phyloP scores from a whole-genome alignment of 2,113 vertebrate genomes.

The Origma solitaria region DNA sequence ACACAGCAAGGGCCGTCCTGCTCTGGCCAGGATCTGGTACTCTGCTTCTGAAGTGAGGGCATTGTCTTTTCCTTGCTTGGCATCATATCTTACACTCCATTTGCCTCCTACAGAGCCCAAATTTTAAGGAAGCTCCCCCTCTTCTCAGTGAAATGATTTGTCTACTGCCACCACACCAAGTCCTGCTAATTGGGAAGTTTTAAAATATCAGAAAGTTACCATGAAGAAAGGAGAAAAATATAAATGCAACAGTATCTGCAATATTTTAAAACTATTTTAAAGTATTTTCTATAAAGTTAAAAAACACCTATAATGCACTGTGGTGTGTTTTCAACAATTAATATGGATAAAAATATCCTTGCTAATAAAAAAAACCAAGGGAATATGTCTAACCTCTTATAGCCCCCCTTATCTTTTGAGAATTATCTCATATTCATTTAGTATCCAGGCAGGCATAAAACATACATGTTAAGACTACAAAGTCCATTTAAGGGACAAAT shows the following conservation, averaged over 20 bases:
- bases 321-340: background rate
- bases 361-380: background rate
- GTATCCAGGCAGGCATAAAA: background rate
- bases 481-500: background rate
- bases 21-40: background rate
- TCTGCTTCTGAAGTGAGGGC: background rate
- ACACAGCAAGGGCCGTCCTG: background rate
- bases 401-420: background rate
- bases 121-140: background rate
- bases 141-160: background rate
- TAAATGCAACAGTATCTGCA: rapidly evolving
- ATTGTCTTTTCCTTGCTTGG: too few relatives aligned
- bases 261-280: background rate
- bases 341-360: background rate
- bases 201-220: background rate
- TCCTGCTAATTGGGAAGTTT: background rate
- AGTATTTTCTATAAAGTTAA: background rate
- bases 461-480: background rate
- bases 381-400: background rate
- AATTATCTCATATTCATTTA: background rate
- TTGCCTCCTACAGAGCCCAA: background rate
- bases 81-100: rapidly evolving
- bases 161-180: background rate
- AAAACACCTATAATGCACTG: background rate
- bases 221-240: background rate